Evolutionary conservation across 1,140 invertebrate species (phyloP), one percentile per base, ranked within the genome.

Genomic region (Stegodyphus dumicola): DNA sequence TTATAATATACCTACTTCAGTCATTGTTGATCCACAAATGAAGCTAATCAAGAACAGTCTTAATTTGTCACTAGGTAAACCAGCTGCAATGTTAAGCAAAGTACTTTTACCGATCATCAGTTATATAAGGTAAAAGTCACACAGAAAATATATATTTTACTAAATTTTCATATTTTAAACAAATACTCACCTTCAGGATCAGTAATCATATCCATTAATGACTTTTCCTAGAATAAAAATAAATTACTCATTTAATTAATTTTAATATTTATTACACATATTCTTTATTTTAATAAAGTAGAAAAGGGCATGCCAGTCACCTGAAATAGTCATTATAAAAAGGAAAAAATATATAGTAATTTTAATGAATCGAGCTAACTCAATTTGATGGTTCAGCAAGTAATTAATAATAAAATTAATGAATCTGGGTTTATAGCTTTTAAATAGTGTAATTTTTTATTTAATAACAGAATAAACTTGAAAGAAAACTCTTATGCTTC

Each of bases 41-140:
- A 96, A 97, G 90, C 96, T 96, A 89, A 99, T 99, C 65, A 99
- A 94, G 90, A 98, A 98, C 7, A 99, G 92, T 66, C 98, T 92
- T 89, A 99, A 93, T 92, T 99, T 99, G 89, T 99, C 98, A 89
- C 98, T 96, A 0, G 95, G 92, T 18, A 94, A 94, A 6, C 97
- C 97, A 86, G 94, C 95, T 89, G 52, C 17, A 78, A 51, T 1
- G 66, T 11, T 66, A 70, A 11, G 70, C 33, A 9, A 33, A 33
- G 33, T 33, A 33, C 33, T 33, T 33, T 33, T 18, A 53, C 5
- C 10, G 56, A 77, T 51, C 64, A 74, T 64, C 84, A 80, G 11
- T 53, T 17, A 60, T 64, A 33, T 7, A 51, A 17, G 15, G 11
- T 18, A 66, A n/a, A 67, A 67, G 6, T 48, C 18, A 17, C 6